phyloP scores from a whole-genome alignment of 2,113 vertebrate genomes.

The Zingel zingel region DNA sequence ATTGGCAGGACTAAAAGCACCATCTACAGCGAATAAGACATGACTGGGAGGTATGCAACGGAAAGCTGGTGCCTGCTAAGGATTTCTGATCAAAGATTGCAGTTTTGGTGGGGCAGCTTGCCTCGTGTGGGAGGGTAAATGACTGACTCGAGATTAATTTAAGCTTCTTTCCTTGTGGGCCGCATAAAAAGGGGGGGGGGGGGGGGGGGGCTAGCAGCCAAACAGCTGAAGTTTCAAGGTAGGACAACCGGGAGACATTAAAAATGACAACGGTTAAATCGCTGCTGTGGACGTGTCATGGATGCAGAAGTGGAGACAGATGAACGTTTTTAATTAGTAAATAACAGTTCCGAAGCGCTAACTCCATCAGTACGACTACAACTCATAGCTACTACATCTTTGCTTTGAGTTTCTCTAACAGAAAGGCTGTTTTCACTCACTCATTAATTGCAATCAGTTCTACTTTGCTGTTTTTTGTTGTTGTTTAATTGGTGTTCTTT shows the following conservation, averaged over 20 bases:
- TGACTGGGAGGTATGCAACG: neutral
- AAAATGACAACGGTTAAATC: constrained; percentile 5
- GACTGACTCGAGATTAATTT: constrained; percentile 74
- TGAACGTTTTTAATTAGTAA: neutral
- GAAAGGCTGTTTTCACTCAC: too few species aligned
- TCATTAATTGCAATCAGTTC: neutral
- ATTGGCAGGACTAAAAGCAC: neutral
- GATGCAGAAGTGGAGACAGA: neutral
- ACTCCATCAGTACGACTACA: neutral
- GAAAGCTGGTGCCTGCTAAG: constrained; percentile 26
- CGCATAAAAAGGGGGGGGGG: neutral
- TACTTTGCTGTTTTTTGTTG: neutral
- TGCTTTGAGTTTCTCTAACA: neutral
- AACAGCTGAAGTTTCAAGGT: constrained; percentile 61
- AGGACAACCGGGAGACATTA: constrained; percentile 26
- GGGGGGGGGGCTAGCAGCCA: constrained; percentile 16
- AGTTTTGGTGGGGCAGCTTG: neutral
- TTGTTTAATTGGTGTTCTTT: neutral
- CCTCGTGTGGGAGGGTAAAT: constrained; percentile 46
- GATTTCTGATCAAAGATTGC: constrained; percentile 45
- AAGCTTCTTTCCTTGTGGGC: constrained; percentile 72
- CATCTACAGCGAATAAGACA: neutral
- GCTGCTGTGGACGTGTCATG: constrained; percentile 4
- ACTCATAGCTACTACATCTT: too few species aligned
- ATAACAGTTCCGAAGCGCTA: neutral